Base-by-base conservation (phyloP, 1,140 invertebrate species). In the Pseudobourletiella spinata region DNA sequence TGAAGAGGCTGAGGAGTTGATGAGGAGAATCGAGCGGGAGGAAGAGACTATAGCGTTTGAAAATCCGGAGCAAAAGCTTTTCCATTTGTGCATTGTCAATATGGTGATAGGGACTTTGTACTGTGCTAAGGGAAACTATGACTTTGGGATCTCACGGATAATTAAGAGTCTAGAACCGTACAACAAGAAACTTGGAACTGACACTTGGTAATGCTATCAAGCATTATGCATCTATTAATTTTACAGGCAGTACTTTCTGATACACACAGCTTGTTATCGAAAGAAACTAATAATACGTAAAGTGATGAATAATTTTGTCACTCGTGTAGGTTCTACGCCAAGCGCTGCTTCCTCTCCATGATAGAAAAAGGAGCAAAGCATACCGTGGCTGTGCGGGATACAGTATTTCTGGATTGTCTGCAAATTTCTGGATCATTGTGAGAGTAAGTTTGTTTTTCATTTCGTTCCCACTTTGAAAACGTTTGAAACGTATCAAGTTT, bases 81-180 rank as follows among this genome's bases (percentile, higher is more conserved):
- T 90, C 77, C 96, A 99, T 75, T 78, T 98, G 28, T 99, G 95
- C 74, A 99, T 99, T 69, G 95, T 99, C 2, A 99, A 99, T 78
- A 79, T 99, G 54, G 96, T 99, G 1, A 99, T 99, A 68, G 96
- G 92, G 76, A 99, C 96, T 1, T 76, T 99, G 3, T 99, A 99
- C 74, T 99, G 96, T 75, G 89, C 94, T 0, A 99, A 99, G 77
- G 94, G 95, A 0, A 99, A 99, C 77, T 99, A 96, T 72, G 96
- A 99, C 75, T 99, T 99, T 78, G 97, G 97, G 4, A 93, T 99
- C 69, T 96, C 93, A 0, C 80, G 96, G 68, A 91, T 99, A 0
- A 95, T 98, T 73, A 95, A 96, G 76, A 95, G 92, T 61, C 76
- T 98, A 25, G 93, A 98, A 73, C 95, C 95, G 0, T 95, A 91